phyloP scores from a whole-genome alignment of 2,113 vertebrate species.

The Dryoscopus gambensis region DNA sequence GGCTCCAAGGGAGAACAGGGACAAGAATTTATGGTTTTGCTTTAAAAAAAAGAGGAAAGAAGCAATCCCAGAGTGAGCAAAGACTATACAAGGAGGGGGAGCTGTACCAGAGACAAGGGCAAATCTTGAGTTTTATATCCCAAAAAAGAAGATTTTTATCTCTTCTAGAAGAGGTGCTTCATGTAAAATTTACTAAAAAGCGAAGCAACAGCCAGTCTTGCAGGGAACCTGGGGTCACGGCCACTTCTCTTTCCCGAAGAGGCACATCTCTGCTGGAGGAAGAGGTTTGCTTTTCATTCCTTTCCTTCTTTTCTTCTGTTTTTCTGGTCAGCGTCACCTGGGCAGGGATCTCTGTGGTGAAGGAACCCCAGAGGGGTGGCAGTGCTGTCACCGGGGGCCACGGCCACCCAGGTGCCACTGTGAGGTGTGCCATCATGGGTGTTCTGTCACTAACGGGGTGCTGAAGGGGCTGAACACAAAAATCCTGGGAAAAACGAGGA shows the following conservation, averaged over 20 bases:
- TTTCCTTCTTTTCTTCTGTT: background rate
- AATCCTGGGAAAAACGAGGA: background rate
- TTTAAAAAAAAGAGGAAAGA: background rate
- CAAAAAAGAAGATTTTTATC: background rate
- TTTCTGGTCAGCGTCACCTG: background rate
- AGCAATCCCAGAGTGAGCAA: background rate
- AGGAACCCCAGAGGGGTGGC: background rate
- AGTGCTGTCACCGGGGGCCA: background rate
- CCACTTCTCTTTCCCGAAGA: background rate
- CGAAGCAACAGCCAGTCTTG: background rate
- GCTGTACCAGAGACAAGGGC: background rate
- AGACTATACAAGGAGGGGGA: background rate
- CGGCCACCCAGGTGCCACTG: background rate
- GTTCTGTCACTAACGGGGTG: fast-evolving
- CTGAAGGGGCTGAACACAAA: background rate
- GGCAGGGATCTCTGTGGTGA: background rate
- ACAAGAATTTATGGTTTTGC: background rate
- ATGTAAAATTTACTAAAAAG: background rate
- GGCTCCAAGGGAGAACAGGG: background rate
- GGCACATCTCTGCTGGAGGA: background rate
- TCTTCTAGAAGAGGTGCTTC: background rate
- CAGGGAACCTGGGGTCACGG: background rate
- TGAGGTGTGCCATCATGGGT: fast-evolving
- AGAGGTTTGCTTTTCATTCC: background rate
- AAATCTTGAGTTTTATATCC: fast-evolving